A percentile compares a stretch with the other conserved stretches of the same genome.
Evolutionary conservation across 2,888 invertebrate genomes (phyloP).

Genomic region (Epiblema foenella): DNA sequence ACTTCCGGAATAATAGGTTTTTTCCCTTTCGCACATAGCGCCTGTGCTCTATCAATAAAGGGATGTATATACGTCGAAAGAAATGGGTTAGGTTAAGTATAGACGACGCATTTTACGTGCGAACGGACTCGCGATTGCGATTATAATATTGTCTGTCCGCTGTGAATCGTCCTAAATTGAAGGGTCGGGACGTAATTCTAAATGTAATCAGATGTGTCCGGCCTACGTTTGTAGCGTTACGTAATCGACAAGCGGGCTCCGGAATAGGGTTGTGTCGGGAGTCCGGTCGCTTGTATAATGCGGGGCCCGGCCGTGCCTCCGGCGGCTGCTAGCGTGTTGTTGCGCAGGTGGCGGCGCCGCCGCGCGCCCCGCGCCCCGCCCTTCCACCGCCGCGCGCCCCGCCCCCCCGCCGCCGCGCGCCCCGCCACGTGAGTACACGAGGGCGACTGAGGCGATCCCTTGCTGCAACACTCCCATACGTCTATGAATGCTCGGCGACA

Average conservation of each 20-base stretch:
- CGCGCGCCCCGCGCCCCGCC: constrained; percentile 80
- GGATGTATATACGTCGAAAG: neutral
- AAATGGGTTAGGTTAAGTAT: neutral
- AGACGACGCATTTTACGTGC: neutral
- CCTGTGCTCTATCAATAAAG: neutral
- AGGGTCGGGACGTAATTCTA: no score
- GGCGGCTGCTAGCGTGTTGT: no score
- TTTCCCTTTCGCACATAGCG: neutral
- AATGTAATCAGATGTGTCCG: no score
- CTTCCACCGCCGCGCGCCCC: constrained; percentile 73
- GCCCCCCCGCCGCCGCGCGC: constrained; percentile 25
- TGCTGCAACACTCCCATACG: no score
- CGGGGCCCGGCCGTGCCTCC: no score
- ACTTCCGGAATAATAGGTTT: neutral
- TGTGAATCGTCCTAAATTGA: no score
- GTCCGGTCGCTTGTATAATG: no score
- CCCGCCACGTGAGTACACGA: constrained; percentile 39
- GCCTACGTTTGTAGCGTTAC: no score
- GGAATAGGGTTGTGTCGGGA: no score
- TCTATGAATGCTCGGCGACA: no score
- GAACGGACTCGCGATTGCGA: neutral
- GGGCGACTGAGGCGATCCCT: neutral
- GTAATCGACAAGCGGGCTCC: no score
- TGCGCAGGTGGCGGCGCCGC: constrained; percentile 79
- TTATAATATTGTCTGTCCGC: no score